Percentiles rank a stretch among this genome's conserved stretches.
These are phyloP conservation scores for Ailurus styani DNA, from an alignment of 2,113 vertebrate species.

Conservation along the genomic window DNA sequence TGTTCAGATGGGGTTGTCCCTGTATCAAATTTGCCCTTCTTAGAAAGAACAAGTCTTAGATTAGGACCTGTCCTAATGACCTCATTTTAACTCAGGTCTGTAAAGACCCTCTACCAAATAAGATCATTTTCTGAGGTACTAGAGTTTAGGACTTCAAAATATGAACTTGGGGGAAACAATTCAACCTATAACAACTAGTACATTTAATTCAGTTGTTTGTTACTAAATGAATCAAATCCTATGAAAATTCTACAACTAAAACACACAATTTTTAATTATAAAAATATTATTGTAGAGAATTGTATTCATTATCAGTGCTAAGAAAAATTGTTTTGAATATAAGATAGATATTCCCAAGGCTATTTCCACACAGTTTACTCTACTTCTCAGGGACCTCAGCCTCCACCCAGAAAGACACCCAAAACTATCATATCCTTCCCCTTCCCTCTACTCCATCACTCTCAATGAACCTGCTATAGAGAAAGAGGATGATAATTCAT, in stretches of 20 bases:
- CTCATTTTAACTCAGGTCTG: neutral
- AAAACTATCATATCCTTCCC: neutral
- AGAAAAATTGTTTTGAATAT: neutral
- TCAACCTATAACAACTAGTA: neutral
- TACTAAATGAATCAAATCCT: neutral
- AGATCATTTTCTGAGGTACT: neutral
- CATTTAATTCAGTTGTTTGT: neutral
- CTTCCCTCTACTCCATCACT: no score
- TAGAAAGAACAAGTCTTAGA: neutral
- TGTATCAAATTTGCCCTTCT: neutral
- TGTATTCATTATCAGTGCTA: neutral
- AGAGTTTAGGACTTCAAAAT: neutral
- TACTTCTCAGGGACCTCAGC: neutral
- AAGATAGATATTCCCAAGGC: neutral
- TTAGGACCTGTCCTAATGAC: neutral
- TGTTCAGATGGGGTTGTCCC: neutral
- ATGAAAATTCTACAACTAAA: neutral
- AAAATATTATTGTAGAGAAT: neutral
- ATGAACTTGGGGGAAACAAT: neutral
- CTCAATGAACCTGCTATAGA: neutral
- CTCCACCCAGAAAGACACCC: neutral
- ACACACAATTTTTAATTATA: neutral
- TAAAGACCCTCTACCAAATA: neutral
- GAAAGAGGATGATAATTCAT: neutral
- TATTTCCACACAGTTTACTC: neutral